Evolutionary conservation across 1,140 invertebrate genomes (phyloP).

Genomic region (Acarapis woodi): DNA sequence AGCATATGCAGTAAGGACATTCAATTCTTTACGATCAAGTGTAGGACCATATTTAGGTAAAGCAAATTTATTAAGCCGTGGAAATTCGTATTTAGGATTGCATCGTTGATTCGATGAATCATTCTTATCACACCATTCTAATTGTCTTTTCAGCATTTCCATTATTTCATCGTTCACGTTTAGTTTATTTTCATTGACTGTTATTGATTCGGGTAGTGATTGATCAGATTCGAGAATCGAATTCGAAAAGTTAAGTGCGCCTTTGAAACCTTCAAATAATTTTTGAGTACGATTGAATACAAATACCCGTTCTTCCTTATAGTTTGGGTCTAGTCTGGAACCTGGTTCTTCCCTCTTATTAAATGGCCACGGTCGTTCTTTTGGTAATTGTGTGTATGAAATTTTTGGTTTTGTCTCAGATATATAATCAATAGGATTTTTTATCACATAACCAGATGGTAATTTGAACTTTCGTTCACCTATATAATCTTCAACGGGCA

Average conservation of each 20-base stretch:
- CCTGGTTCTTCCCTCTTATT: no score
- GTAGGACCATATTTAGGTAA: neutral
- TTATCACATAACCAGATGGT: no score
- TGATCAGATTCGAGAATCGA: constrained; percentile 5
- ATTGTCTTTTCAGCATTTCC: neutral
- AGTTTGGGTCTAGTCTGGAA: constrained; percentile 3
- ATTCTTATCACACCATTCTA: constrained; percentile 2
- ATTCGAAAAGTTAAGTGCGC: constrained; percentile 6
- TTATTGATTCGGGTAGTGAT: constrained; percentile 1
- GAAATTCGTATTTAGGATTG: constrained; percentile 3
- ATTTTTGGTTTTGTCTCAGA: no score
- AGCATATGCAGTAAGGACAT: constrained; percentile 6
- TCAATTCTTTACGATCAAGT: neutral
- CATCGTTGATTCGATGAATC: neutral
- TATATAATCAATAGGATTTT: no score
- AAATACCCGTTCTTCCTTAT: constrained; percentile 1
- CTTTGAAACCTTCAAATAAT: constrained; percentile 7
- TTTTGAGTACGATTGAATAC: constrained; percentile 4
- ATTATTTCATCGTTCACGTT: constrained; percentile 4
- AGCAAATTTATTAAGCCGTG: constrained; percentile 2
- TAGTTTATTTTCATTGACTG: neutral
- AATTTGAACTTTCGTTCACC: no score
- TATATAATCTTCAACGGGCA: no score
- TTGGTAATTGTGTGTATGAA: no score
- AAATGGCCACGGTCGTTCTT: no score